phyloP scores from a whole-genome alignment of 2,888 invertebrate genomes.

The Heteromurus nitidus region DNA sequence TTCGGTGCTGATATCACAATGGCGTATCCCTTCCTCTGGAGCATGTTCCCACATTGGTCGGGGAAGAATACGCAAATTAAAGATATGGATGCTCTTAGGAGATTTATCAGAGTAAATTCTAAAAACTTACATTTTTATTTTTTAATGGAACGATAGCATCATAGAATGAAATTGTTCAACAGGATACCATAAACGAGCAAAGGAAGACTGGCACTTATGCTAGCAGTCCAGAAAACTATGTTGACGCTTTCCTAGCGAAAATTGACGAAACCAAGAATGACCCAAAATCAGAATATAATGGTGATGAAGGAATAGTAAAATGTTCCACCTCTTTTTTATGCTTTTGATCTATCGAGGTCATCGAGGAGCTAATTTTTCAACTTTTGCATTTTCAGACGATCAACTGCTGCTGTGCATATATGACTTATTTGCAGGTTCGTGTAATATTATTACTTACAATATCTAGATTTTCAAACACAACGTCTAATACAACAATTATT shows the following conservation, averaged over 20 bases:
- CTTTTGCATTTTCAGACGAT: slow-evolving; percentile 19
- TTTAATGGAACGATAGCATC: background rate
- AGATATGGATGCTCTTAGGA: background rate
- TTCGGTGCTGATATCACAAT: slow-evolving; percentile 19
- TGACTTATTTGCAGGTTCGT: too few relatives aligned
- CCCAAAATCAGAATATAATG: background rate
- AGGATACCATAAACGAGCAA: background rate
- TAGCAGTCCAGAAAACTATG: slow-evolving; percentile 1
- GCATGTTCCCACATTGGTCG: slow-evolving; percentile 22
- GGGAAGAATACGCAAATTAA: background rate
- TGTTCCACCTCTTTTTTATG: too few relatives aligned
- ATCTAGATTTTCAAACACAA: too few relatives aligned
- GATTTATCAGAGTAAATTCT: background rate
- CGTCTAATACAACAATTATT: too few relatives aligned
- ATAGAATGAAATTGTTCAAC: background rate
- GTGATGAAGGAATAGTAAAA: background rate
- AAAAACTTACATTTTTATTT: background rate
- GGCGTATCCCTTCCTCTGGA: slow-evolving; percentile 17
- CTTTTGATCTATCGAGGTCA: too few relatives aligned
- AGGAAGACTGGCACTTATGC: background rate
- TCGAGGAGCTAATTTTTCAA: too few relatives aligned
- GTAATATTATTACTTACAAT: too few relatives aligned
- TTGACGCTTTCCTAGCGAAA: slow-evolving; percentile 28
- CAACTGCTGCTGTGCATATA: too few relatives aligned
- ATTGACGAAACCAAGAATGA: slow-evolving; percentile 25